Evolutionary conservation across 2,113 vertebrate genomes (phyloP), one percentile per base, ranked within the genome.

Genomic region (Ivindomyrus marchei): DNA sequence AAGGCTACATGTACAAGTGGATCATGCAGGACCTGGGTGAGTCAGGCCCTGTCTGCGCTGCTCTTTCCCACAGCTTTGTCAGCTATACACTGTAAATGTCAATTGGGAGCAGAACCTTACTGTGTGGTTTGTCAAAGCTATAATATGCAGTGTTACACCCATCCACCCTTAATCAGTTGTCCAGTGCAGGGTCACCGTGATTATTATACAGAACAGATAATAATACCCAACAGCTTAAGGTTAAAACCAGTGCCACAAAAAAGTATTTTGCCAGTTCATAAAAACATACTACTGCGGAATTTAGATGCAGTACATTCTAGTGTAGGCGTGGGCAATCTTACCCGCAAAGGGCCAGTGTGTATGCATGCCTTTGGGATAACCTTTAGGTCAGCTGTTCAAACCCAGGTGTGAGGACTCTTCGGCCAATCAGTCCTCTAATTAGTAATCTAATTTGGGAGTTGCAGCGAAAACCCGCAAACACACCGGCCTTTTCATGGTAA

Each of bases 1-100:
- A 97, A 92, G 97, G 97, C 56, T 97, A 94, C 92, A 97, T 97
- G 97, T 97, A 97, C 94, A 97, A 97, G 85, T 97, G 97, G 97
- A 93, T 97, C 89, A 96, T 96, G 96, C 95, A 97, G 90, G 97
- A 97, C 92, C 91, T 97, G 0, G 92, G 97, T 97, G 91, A 94
- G 96, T 93, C 10, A 10, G 27, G 45, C 52, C 36, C 9, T 49
- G 21, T 56, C 24, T 36, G 45, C 9, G 3, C 39, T 47, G 15
- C 36, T 13, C 36, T 45, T 13, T 45, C 39, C 17, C 45, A 0
- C 42, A 42, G 39, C 36, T 50, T 15, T 53, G 49, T 46, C n/a
- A 31, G 10, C 1, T 27, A 50, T 52, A 27, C 85, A 27, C 6
- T 86, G 24, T 36, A 27, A 50, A 31, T 31, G 85, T 52, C n/a